These are phyloP conservation scores for Chlamydotis undulata DNA, from an alignment of 2,113 vertebrate genomes.

Conservation along the genomic window DNA sequence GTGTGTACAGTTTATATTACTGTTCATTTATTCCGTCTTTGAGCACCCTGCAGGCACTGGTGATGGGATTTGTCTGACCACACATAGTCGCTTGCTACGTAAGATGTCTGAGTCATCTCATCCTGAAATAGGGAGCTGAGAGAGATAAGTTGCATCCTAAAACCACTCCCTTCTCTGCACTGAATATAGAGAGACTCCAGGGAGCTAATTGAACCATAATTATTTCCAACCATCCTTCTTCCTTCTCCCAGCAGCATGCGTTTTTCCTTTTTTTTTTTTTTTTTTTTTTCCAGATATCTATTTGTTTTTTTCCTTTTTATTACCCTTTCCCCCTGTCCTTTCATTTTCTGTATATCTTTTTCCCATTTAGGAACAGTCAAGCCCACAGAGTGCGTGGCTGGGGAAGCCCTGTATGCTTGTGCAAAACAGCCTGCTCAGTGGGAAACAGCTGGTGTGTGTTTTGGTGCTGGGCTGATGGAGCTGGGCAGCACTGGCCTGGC, in stretches of 20 bases:
- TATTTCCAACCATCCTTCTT: neutral
- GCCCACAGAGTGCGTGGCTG: neutral
- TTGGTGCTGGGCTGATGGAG: neutral
- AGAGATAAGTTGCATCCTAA: neutral
- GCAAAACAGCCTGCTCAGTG: rapidly evolving
- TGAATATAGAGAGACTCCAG: neutral
- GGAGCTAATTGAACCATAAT: neutral
- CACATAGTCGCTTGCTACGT: neutral
- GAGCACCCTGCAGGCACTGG: neutral
- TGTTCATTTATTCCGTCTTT: neutral
- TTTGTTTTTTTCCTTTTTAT: neutral
- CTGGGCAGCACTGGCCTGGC: neutral
- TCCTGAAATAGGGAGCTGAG: neutral
- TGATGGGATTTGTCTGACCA: neutral
- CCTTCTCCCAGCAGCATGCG: neutral
- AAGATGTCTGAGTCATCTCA: conserved; percentile 10
- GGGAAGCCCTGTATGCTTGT: neutral
- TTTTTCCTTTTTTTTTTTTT: neutral
- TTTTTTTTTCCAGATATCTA: neutral
- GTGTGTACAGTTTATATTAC: neutral
- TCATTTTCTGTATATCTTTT: neutral
- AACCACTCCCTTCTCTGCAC: neutral
- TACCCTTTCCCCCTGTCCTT: neutral
- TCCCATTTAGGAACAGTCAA: neutral
- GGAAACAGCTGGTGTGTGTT: rapidly evolving